Percentiles rank a stretch among this genome's conserved stretches.
These are phyloP conservation scores for Elephas maximus DNA, from an alignment of 2,113 vertebrate genomes.

Conservation along the genomic window DNA sequence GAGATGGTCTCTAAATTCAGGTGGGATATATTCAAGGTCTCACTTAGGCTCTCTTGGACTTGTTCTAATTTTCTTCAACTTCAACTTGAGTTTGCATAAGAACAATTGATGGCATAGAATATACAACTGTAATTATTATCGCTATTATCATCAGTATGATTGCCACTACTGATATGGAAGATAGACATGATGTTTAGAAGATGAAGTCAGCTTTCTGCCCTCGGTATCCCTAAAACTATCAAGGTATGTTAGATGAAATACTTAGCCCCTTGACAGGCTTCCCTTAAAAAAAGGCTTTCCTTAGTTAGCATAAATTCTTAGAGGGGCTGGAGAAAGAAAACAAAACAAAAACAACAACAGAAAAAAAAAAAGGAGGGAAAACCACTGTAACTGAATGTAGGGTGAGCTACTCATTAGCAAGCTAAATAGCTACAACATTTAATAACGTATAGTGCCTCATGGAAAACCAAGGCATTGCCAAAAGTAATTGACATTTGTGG, in stretches of 20 bases:
- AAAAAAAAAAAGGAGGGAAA: constrained; percentile 17
- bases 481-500: constrained; percentile 84
- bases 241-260: constrained; percentile 64
- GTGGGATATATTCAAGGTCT: too few relatives aligned
- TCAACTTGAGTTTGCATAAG: too few relatives aligned
- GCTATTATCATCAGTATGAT: neutral
- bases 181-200: constrained; percentile 31
- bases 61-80: too few relatives aligned
- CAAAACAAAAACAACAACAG: neutral
- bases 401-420: constrained; percentile 83
- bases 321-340: neutral
- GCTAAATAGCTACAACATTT: constrained; percentile 77
- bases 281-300: neutral
- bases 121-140: neutral
- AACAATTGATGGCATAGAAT: neutral
- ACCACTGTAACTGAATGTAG: constrained; percentile 75
- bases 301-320: constrained; percentile 71
- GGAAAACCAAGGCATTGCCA: constrained; percentile 81
- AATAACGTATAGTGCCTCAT: constrained; percentile 80
- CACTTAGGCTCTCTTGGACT: too few relatives aligned
- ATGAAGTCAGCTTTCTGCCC: constrained; percentile 23
- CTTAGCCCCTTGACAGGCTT: neutral
- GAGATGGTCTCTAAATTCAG: too few relatives aligned
- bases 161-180: neutral
- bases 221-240: constrained; percentile 35